Evolutionary conservation across 2,113 vertebrate genomes (phyloP).

Genomic region (Lethenteron reissneri): DNA sequence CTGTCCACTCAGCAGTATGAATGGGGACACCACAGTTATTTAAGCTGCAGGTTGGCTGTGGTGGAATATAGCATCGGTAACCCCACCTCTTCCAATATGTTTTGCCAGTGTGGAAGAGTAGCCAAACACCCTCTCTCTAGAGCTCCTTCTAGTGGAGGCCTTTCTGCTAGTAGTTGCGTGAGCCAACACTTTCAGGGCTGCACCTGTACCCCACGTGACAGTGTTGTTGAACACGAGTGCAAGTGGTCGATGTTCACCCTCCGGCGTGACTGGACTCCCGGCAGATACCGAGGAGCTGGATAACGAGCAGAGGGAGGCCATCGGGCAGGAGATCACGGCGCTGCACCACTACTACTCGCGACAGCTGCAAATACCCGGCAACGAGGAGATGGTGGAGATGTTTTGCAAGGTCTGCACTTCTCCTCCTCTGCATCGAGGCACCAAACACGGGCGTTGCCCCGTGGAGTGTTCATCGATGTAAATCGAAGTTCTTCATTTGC

Average conservation of each 20-base stretch:
- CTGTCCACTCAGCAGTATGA: too few relatives aligned
- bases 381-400: conserved; percentile 37
- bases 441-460: too few relatives aligned
- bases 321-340: conserved; percentile 46
- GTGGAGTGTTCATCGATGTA: too few relatives aligned
- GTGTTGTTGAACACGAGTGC: conserved; percentile 8
- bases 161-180: conserved; percentile 14
- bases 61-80: too few relatives aligned
- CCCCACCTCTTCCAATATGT: too few relatives aligned
- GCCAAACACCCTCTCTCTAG: conserved; percentile 10
- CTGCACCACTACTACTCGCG: conserved; percentile 78
- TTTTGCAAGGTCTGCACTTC: conserved; percentile 51
- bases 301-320: conserved; percentile 56
- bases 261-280: conserved; percentile 14
- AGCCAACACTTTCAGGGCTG: conserved; percentile 8
- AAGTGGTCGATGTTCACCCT: too few relatives aligned
- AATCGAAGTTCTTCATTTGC: too few relatives aligned
- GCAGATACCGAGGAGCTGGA: conserved; percentile 67
- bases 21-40: too few relatives aligned
- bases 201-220: not conserved
- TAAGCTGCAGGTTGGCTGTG: too few relatives aligned
- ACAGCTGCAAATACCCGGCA: conserved; percentile 51
- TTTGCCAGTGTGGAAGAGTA: conserved; percentile 16
- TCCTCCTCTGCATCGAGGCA: too few relatives aligned
- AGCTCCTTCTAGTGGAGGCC: conserved; percentile 13